Conservation (phyloP, 2,888 invertebrate genomes). For the Chrysolina oricalcia region DNA sequence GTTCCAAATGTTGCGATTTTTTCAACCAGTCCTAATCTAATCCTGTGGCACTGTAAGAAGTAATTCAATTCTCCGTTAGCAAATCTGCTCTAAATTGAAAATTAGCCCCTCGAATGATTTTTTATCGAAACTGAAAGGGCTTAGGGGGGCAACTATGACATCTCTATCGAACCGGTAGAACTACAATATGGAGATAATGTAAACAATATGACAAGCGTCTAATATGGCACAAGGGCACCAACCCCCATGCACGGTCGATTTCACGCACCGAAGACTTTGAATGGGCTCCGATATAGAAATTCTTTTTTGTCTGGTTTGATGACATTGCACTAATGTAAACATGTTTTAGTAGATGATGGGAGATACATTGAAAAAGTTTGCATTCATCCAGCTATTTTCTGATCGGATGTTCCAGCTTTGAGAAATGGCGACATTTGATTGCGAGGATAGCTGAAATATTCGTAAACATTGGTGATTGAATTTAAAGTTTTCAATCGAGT, state of each 20-base stretch:
- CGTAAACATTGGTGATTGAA: neutral
- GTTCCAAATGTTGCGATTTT: conserved; percentile 18
- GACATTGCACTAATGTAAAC: conserved; percentile 60
- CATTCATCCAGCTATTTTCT: conserved; percentile 15
- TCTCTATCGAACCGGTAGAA: conserved; percentile 65
- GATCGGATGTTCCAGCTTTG: neutral
- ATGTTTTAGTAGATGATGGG: conserved; percentile 47
- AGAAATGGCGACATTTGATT: conserved; percentile 1
- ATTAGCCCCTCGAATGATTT: conserved; percentile 57
- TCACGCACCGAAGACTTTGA: conserved; percentile 63
- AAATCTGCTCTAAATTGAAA: conserved; percentile 49
- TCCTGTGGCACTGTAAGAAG: conserved; percentile 46
- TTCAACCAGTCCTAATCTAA: conserved; percentile 35
- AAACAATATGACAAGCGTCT: conserved; percentile 73
- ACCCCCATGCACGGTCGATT: conserved; percentile 62
- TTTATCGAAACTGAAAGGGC: conserved; percentile 54
- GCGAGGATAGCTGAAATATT: conserved; percentile 19
- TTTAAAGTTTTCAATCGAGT: no score
- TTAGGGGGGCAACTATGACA: conserved; percentile 61
- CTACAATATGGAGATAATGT: conserved; percentile 69
- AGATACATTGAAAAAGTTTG: conserved; percentile 45
- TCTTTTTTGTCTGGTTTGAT: conserved; percentile 60
- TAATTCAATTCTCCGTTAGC: conserved; percentile 55
- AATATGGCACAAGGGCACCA: conserved; percentile 67
- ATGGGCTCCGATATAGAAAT: conserved; percentile 59